Conservation (phyloP, 2,888 invertebrate species). For the Plebejus melissa region DNA sequence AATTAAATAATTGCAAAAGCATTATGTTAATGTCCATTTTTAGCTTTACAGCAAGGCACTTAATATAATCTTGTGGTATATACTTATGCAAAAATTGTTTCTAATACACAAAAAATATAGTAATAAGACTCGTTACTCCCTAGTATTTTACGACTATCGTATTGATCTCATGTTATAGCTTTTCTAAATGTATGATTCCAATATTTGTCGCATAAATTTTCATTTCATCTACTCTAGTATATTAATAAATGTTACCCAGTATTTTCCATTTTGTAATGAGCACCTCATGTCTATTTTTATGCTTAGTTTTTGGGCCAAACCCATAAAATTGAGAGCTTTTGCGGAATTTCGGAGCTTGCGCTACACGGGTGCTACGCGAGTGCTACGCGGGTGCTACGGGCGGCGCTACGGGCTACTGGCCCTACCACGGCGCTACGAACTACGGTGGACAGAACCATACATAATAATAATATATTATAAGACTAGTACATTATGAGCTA, state of each 20-base stretch:
- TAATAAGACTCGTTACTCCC: not conserved
- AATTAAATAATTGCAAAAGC: not conserved
- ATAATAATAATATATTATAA: not conserved
- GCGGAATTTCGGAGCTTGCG: not conserved
- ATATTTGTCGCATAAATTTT: not conserved
- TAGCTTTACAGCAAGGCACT: not conserved
- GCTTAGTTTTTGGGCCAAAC: not conserved
- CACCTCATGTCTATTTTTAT: not conserved
- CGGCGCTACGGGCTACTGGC: constrained; percentile 1
- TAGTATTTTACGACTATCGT: not conserved
- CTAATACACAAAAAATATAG: not conserved
- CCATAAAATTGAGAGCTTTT: constrained; percentile 2
- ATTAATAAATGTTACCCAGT: not conserved
- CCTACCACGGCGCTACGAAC: not conserved
- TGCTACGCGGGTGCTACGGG: constrained; percentile 15
- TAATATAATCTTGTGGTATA: not conserved
- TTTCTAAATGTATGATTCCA: not conserved
- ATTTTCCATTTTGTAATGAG: not conserved
- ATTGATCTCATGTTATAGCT: constrained; percentile 5
- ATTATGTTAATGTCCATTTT: not conserved
- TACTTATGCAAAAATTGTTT: not conserved
- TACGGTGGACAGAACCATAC: not conserved
- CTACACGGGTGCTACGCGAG: not conserved
- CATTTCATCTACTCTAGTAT: not conserved
- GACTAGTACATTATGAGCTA: constrained; percentile 11